These are phyloP conservation scores for Epinephelus coioides DNA, from an alignment of 2,797 vertebrate genomes.

Conservation along the genomic window DNA sequence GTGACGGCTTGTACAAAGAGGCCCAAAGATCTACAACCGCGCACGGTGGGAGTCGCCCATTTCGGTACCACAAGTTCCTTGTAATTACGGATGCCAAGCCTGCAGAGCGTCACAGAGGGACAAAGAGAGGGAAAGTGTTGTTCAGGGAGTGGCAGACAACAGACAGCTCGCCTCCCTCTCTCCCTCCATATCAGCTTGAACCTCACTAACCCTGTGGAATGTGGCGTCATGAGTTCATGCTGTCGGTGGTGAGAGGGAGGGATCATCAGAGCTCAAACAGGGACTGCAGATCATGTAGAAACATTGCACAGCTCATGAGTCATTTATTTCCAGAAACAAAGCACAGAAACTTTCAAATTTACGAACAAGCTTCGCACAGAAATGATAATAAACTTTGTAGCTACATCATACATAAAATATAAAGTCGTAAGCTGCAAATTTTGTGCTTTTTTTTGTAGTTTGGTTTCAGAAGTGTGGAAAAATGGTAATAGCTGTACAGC, in stretches of 20 bases:
- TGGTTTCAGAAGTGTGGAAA: too few relatives aligned
- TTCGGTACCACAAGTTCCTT: neutral
- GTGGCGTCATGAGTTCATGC: conserved; percentile 2
- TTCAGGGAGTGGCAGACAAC: conserved; percentile 32
- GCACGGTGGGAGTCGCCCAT: neutral
- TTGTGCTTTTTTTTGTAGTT: neutral
- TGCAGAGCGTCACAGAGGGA: neutral
- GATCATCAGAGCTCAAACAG: neutral
- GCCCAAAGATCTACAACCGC: neutral
- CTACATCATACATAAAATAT: neutral
- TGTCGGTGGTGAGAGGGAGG: neutral
- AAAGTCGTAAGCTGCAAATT: neutral
- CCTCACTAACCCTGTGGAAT: conserved; percentile 12
- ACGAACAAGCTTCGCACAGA: neutral
- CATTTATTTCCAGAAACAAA: neutral
- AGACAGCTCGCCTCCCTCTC: neutral
- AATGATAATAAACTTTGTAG: neutral
- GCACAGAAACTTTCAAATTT: neutral
- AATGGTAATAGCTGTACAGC: too few relatives aligned
- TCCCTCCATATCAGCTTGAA: neutral
- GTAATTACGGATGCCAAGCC: neutral
- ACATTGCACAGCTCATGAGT: neutral
- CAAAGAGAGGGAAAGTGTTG: neutral
- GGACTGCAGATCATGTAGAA: neutral
- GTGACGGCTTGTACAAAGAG: neutral